Evolutionary conservation across 2,113 vertebrate genomes (phyloP).

Genomic region (Hassar affinis): DNA sequence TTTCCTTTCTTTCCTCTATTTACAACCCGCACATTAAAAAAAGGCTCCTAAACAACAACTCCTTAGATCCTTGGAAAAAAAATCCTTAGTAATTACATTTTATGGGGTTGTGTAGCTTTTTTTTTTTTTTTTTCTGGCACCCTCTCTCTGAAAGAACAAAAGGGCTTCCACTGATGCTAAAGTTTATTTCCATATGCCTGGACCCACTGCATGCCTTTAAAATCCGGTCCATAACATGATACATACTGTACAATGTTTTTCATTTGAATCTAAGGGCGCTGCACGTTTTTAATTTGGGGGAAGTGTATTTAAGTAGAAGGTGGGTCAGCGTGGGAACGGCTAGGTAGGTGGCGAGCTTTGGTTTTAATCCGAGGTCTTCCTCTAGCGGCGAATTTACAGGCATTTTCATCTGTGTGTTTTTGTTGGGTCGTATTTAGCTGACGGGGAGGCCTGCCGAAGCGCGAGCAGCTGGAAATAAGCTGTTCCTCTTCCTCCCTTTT

Average conservation of each 20-base stretch:
- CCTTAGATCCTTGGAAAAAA: conserved; percentile 58
- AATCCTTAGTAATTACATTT: conserved; percentile 62
- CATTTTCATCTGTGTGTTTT: conserved; percentile 68
- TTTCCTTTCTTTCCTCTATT: conserved; percentile 54
- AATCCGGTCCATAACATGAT: neutral
- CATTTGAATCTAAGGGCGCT: neutral
- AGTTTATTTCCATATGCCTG: conserved; percentile 38
- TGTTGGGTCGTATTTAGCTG: conserved; percentile 65
- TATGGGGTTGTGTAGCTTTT: conserved; percentile 57
- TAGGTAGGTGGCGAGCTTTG: conserved; percentile 47
- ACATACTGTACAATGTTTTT: conserved; percentile 16
- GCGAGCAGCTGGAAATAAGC: conserved; percentile 70
- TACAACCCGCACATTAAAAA: conserved; percentile 62
- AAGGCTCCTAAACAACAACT: conserved; percentile 62
- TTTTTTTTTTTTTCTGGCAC: conserved; percentile 42
- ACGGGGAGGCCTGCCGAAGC: conserved; percentile 60
- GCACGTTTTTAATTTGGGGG: neutral
- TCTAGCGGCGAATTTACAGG: conserved; percentile 50
- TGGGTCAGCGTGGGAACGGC: conserved; percentile 23
- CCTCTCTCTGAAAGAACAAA: conserved; percentile 32
- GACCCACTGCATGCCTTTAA: neutral
- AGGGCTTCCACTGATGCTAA: conserved; percentile 44
- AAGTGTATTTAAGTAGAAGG: neutral
- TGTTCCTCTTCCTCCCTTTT: conserved; percentile 57
- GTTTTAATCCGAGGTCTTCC: conserved; percentile 62